Base-by-base conservation (phyloP, 2,797 vertebrate genomes). In the Mormyrus hasselquistii region DNA sequence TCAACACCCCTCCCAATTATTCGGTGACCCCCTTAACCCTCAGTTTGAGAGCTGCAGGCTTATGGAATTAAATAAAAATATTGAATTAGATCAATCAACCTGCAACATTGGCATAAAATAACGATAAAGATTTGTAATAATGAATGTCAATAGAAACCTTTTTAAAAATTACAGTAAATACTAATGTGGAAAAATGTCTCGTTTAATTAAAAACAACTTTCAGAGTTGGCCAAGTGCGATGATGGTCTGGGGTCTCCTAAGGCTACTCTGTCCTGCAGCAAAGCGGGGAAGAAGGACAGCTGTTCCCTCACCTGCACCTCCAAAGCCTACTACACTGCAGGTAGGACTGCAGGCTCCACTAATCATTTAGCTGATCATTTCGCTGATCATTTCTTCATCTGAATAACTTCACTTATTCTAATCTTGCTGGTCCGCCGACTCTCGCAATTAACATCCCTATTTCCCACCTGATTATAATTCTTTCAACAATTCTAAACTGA, bases 221-320 rank as follows among this genome's bases (percentile, higher is more conserved):
- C 95, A 97, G 98, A 99, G 95, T 90, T 97, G 10, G 93, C 97
- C 91, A 97, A 96, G 91, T 98, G 98, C 93, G 94, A 96, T 89
- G 92, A 94, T n/a, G 95, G 95, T 65, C 93, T 96, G 0, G 90
- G 96, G 19, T 94, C 97, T 2, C 97, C 97, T 0, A 97, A 97
- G 92, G 97, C 98, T 86, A 97, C 96, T 10, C 96, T 99, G 89
- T 96, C 95, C 91, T 99, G 98, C 91, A 98, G 95, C 94, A 97
- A 97, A 91, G 96, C 92, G 0, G 98, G 98, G 92, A 99, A 98
- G 93, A 99, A 98, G 92, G 98, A 99, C 92, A 98, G 96, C 93
- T 99, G 98, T 92, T 97, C 98, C 69, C 97, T 99, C 85, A 98
- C 96, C 90, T 99, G 98, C 73, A 95, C 97, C 29, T 98, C 98